Evolutionary conservation across 2,113 vertebrate species (phyloP), one percentile per base, ranked within the genome.

Genomic region (Albula goreensis): DNA sequence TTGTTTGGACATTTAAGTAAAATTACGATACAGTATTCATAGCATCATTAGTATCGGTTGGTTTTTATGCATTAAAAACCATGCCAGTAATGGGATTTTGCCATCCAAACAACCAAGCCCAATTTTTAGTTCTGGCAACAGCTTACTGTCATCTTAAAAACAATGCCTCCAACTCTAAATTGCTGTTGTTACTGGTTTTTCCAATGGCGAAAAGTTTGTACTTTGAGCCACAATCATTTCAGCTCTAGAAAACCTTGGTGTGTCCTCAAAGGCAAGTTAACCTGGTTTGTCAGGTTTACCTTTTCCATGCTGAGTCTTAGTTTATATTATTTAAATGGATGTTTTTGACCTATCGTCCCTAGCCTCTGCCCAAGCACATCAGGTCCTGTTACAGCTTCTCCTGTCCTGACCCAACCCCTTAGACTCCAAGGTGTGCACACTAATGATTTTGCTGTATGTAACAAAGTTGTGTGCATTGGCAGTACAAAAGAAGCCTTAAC

Each of bases 151-250:
- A 83, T 80, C 82, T 90, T 31, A 88, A 88, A 93, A 91, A 88
- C 52, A 60, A 92, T 90, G 89, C 92, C 92, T 93, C 88, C 91
- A 60, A 89, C 90, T 89, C 86, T 89, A 92, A 93, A 93, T 92
- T 90, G 92, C 92, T 89, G 88, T 89, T 88, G 91, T 92, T 87
- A 91, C 89, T 89, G 63, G 81, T 80, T 89, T 85, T 88, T 88
- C 53, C 63, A 89, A 78, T 82, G 53, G 87, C 85, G 31, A 74
- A 74, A 86, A 90, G 88, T 89, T 88, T 84, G 87, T 52, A 2
- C 22, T 84, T 17, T 84, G 89, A 87, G 56, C 85, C 49, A 78
- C 83, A 90, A 91, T 88, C 10, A 57, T 89, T 92, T 91, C 77
- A 85, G 31, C 10, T 41, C 10, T 6, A 56, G 77, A n/a, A 25